Evolutionary conservation across 2,797 vertebrate species (phyloP), one percentile per base, ranked within the genome.

Genomic region (Cossypha niveicapilla): DNA sequence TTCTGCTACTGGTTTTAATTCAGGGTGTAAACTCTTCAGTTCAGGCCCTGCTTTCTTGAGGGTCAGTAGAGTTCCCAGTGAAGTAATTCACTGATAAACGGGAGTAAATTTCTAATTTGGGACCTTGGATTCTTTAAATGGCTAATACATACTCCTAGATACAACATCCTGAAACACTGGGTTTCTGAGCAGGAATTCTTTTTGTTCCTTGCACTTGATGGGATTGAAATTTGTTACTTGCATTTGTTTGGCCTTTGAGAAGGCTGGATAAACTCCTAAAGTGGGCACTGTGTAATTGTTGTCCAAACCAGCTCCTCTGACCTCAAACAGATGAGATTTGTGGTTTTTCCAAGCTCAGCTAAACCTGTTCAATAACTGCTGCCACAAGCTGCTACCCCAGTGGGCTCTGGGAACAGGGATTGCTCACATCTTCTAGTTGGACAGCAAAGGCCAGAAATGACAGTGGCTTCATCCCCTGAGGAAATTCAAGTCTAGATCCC

Each of bases 1-100:
- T 75, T 65, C 18, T 74, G 21, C 61, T 67, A 24, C 16, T 88
- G 50, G 17, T 34, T 86, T 58, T 84, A 61, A 78, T 84, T 88
- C 30, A 54, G 35, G 39, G 4, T 47, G 18, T 25, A 72, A 86
- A 48, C 6, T 60, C 41, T 67, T 70, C 47, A 48, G 13, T 42
- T 8, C 34, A 83, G 45, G 30, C 9, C 7, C n/a, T 39, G 13
- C 58, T 88, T 75, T 2, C 65, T 42, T 80, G 57, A 27, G 2
- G 54, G 10, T 66, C 68, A 24, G 53, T 37, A 48, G 51, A 63
- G 4, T 27, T 41, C 35, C n/a, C 72, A 62, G 65, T 51, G 34
- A 74, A 53, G 10, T 63, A 60, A 83, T 63, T 65, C 35, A 15
- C 5, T n/a, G 28, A 54, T 32, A 84, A 74, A 39, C 48, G 2